phyloP scores from a whole-genome alignment of 2,113 vertebrate genomes.

The Gopherus flavomarginatus region DNA sequence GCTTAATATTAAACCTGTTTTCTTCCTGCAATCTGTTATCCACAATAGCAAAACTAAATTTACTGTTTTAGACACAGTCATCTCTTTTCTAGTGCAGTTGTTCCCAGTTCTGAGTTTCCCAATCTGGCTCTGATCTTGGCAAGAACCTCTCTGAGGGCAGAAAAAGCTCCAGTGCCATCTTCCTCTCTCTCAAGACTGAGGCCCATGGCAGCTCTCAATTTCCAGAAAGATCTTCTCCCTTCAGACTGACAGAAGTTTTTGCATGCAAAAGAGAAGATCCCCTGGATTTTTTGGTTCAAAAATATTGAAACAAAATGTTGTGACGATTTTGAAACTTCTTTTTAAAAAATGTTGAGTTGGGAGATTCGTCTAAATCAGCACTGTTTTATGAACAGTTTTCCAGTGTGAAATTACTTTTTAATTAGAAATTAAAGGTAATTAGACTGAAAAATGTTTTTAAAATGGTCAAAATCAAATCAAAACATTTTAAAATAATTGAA shows the following conservation, averaged over 20 bases:
- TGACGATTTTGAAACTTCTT: no score
- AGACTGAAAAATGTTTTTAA: neutral
- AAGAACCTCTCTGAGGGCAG: neutral
- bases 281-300: neutral
- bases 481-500: no score
- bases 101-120: neutral
- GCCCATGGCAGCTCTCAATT: neutral
- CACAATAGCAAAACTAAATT: neutral
- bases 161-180: neutral
- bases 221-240: neutral
- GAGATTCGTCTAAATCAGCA: no score
- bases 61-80: neutral
- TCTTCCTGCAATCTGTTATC: neutral
- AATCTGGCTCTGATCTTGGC: no score
- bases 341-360: no score
- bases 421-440: neutral
- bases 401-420: neutral
- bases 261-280: neutral
- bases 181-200: neutral
- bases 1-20: neutral
- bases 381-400: no score
- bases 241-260: neutral
- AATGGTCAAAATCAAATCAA: neutral
- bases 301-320: no score
- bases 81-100: neutral